Base-by-base conservation (phyloP, 2,797 vertebrate species). In the Eurystomus glaucurus region DNA sequence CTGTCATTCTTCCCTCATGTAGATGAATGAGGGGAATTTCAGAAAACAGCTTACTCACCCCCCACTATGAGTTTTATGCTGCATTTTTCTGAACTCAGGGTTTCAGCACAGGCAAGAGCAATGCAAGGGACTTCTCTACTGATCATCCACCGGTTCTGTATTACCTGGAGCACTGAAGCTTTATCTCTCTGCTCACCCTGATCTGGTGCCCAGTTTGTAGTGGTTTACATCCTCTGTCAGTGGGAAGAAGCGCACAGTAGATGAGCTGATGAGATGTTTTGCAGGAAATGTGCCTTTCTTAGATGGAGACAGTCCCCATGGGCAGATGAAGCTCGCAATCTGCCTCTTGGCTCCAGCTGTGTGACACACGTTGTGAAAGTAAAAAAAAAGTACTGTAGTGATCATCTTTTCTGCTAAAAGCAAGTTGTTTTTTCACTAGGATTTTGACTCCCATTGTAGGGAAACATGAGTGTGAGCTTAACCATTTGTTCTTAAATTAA, bases 301-400 rank as follows among this genome's bases (percentile, higher is more conserved):
- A 46, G 33, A 7, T 8, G 25, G 28, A 13, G 55, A 35, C 10
- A 33, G 18, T 54, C 7, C 14, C 18, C 39, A 14, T 0, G 1
- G 33, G 18, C 33, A 18, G 54, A 7, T 15, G 22, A 58, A 74
- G 60, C 31, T 33, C 41, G 20, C 15, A 5, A 10, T 74, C 37
- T n/a, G 39, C n/a, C 14, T 10, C 61, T 14, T 1, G 0, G 20
- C 29, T 64, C 21, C 11, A 7, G 10, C 37, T 33, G 6, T 6
- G 19, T 9, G 17, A 58, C 33, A 35, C 33, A 58, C 23, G 19
- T 46, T 0, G 0, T 9, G 9, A 26, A 43, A 58, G 10, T 19
- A 18, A 64, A 51, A 45, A 58, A 58, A 43, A 54, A 33, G 48
- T 29, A 37, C 23, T 62, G 52, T 21, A 74, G 29, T 43, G 13